Base-by-base conservation (phyloP, 2,797 vertebrate genomes). In the Phrynocephalus forsythii region DNA sequence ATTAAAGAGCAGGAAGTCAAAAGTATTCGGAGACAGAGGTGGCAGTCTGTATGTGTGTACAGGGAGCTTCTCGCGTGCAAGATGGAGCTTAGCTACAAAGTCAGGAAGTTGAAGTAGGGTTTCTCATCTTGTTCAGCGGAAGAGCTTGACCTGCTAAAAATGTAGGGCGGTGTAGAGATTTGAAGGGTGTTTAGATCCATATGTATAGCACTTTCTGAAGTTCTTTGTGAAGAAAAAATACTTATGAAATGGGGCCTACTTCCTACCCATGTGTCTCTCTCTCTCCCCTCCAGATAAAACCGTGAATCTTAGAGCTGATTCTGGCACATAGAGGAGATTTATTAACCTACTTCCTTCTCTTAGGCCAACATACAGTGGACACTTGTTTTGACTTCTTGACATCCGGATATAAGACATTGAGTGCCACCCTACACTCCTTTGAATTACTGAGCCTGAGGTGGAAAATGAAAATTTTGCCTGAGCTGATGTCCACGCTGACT, bases 401-500 rank as follows among this genome's bases (percentile, higher is more conserved):
- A 91, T 26, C 7, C 2, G 26, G 38, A 44, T 1, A 44, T 44
- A 44, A 44, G 38, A 44, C 38, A 44, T 44, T 44, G 38, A 44
- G 38, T 44, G 38, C 38, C 38, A 44, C 38, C 38, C 38, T 44
- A 44, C 38, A 44, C 38, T 44, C 38, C 38, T 44, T 44, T 44
- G 38, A 44, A 44, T 44, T 44, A 44, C 38, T 44, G 38, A 44
- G 38, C 38, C 38, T 44, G 38, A 44, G 38, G 38, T 44, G 38
- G 38, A 20, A 1, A n/a, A 2, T 1, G 78, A 92, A 92, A 83
- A 83, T 80, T 50, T 60, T 44, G 30, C 78, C 75, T 77, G 86
- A 71, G 88, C 85, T 86, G 92, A 52, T 87, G 91, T 52, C 67
- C 83, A 67, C 66, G 67, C 69, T 3, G 80, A 28, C 83, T 76